Evolutionary conservation across 53 echinoderm and acorn worm species (phyloP), one percentile per base, ranked within the genome.

Genomic region (Apostichopus leukothele): DNA sequence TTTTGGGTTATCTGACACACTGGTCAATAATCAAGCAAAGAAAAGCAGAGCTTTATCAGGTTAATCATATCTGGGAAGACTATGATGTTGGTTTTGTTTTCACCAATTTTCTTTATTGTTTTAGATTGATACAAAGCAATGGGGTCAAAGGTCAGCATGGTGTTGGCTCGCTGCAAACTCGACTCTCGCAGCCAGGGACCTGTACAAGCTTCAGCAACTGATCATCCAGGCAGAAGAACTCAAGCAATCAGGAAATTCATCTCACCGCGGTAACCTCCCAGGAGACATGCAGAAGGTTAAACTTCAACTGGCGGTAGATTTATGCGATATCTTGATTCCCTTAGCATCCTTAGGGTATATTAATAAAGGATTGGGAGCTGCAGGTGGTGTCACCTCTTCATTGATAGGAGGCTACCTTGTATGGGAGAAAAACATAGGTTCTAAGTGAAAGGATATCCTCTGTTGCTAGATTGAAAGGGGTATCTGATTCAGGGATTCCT

Each of bases 261-360:
- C 71, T 0, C 71, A n/a, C 71, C 18, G 71, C 6, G 20, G 71
- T n/a, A 71, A 19, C 71, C 87, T 86, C 19, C 92, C 89, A 19
- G 76, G 83, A 5, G 76, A 83, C 18, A 88, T 89, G 0, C 90
- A 90, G 21, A 93, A 92, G 85, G 90, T 93, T 55, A 78, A 87
- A 19, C 90, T 96, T 0, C 92, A 94, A 66, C 88, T 96, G n/a
- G 19, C 91, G 9, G 76, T 93, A 9, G 89, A 96, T 75, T 68
- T 92, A 51, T 94, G 89, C 53, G 96, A 96, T 79, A 71, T 94
- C 0, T 91, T 86, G 84, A 94, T 96, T 50, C 96, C 96, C 1
- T 76, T 96, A 16, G 91, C 92, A 59, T 89, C 92, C 19, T 79
- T 96, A 8, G 90, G 89, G 12, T 96, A 94, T 11, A 91, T 91